Evolutionary conservation across 1,140 invertebrate species (phyloP).

Genomic region (Rhyacophila brunnea): DNA sequence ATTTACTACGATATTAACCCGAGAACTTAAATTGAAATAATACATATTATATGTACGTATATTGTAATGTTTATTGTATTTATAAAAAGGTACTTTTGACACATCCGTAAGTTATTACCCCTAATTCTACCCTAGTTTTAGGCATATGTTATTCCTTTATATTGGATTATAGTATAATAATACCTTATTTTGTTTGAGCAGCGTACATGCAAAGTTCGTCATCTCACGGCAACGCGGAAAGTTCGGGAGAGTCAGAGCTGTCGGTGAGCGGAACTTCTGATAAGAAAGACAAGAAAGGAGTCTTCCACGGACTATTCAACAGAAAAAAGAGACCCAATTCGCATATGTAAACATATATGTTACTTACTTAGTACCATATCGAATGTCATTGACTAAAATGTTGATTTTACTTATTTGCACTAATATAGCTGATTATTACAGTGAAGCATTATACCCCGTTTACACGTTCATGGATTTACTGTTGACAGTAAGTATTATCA

Average conservation of each 20-base stretch:
- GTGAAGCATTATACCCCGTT: no score
- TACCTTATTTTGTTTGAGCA: constrained; percentile 24
- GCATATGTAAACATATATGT: constrained; percentile 40
- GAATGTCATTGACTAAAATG: no score
- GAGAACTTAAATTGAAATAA: not conserved
- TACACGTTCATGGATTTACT: no score
- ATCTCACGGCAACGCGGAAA: constrained; percentile 45
- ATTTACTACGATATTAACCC: no score
- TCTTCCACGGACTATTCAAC: constrained; percentile 50
- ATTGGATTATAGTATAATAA: not conserved
- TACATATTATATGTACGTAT: not conserved
- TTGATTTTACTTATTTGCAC: no score
- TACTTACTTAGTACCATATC: no score
- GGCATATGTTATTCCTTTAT: not conserved
- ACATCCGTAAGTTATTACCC: not conserved
- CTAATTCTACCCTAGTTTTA: not conserved
- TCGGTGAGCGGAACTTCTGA: constrained; percentile 42
- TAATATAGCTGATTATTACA: no score
- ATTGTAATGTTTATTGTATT: not conserved
- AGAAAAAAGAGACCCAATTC: constrained; percentile 50
- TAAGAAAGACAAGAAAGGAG: constrained; percentile 52
- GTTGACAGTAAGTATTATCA: no score
- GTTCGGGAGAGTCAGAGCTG: constrained; percentile 34
- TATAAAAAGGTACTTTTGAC: not conserved
- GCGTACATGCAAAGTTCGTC: constrained; percentile 40